phyloP scores from a whole-genome alignment of 2,888 invertebrate species.

The Nezara viridula region DNA sequence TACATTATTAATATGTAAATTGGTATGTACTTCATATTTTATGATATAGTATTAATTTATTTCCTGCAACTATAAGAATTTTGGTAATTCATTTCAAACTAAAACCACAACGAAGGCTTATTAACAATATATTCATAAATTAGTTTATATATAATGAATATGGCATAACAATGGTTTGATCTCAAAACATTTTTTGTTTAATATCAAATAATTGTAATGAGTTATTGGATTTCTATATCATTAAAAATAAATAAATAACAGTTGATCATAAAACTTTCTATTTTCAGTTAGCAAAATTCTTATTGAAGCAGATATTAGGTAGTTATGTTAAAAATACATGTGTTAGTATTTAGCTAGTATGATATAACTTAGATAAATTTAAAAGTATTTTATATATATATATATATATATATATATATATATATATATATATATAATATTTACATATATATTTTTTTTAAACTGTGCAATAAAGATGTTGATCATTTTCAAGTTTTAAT shows the following conservation, averaged over 20 bases:
- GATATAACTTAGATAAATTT: background rate
- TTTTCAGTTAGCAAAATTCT: background rate
- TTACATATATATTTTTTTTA: background rate
- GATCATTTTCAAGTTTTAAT: background rate
- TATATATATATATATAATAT: too few relatives aligned
- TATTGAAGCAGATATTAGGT: conserved; percentile 4
- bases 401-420: background rate
- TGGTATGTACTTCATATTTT: conserved; percentile 27
- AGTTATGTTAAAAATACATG: background rate
- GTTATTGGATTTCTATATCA: background rate
- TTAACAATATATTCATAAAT: background rate
- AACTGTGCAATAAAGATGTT: conserved; percentile 20
- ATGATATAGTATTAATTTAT: conserved; percentile 34
- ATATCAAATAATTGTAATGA: background rate
- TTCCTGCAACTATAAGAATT: conserved; percentile 10
- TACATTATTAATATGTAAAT: conserved; percentile 37
- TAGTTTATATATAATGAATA: background rate
- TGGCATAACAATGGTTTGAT: background rate
- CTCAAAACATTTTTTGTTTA: background rate
- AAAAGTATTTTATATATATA: background rate
- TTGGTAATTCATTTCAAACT: background rate
- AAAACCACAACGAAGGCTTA: background rate
- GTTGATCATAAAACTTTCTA: background rate
- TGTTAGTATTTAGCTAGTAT: conserved; percentile 21
- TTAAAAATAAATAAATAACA: background rate